Conservation (phyloP, 53 echinoderm and acorn worm species). For the Holothuria scabra region DNA sequence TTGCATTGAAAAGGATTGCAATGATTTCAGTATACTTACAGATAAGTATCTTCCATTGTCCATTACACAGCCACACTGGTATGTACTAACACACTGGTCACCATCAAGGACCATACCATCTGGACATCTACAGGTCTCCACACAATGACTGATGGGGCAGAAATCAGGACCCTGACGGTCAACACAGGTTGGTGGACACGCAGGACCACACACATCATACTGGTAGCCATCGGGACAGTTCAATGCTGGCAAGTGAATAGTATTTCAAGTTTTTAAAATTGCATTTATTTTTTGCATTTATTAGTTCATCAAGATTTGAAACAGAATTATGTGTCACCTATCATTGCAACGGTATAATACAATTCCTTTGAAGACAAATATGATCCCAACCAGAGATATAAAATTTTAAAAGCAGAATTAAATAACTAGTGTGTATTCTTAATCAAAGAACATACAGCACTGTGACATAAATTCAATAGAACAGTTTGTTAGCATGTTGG, state of each 20-base stretch:
- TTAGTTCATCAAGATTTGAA: too few relatives aligned
- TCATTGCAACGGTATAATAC: too few relatives aligned
- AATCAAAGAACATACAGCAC: too few relatives aligned
- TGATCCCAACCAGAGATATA: too few relatives aligned
- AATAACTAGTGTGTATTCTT: too few relatives aligned
- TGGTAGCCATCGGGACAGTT: constrained; percentile 49
- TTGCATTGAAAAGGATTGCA: too few relatives aligned
- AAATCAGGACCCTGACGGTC: constrained; percentile 39
- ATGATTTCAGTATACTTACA: constrained; percentile 37
- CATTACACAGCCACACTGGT: constrained; percentile 54
- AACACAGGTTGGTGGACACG: constrained; percentile 72
- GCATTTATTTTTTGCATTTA: neutral
- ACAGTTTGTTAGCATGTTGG: too few relatives aligned
- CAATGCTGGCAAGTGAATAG: constrained; percentile 27
- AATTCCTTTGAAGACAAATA: too few relatives aligned
- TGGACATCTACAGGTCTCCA: constrained; percentile 87
- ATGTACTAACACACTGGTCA: constrained; percentile 62
- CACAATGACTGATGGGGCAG: constrained; percentile 53
- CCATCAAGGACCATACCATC: constrained; percentile 75
- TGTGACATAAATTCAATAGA: too few relatives aligned
- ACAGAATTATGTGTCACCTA: too few relatives aligned
- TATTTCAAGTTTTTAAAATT: neutral
- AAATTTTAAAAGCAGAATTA: too few relatives aligned
- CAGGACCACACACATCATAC: constrained; percentile 56
- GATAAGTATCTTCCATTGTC: constrained; percentile 58